phyloP scores from a whole-genome alignment of 1,140 invertebrate species.

The Homalodisca vitripennis region DNA sequence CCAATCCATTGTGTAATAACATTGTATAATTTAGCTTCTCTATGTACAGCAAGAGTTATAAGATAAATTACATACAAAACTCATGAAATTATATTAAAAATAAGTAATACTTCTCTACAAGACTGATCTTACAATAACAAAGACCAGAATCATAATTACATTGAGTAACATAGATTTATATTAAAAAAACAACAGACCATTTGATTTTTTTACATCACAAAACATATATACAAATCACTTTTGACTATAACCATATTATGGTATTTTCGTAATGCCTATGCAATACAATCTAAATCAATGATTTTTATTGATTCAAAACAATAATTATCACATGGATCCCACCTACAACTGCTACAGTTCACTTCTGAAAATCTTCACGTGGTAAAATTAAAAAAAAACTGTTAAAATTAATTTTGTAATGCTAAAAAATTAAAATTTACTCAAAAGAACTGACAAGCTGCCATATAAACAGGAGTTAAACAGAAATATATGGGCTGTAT shows the following conservation, averaged over 20 bases:
- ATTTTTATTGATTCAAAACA: not conserved
- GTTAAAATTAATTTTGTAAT: too few species aligned
- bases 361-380: not conserved
- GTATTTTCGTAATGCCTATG: conserved; percentile 1
- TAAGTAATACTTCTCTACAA: conserved; percentile 25
- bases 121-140: conserved; percentile 19
- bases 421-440: too few species aligned
- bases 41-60: conserved; percentile 28
- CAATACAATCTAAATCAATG: too few species aligned
- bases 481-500: conserved; percentile 8
- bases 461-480: not conserved
- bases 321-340: conserved; percentile 5
- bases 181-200: conserved; percentile 24
- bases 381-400: not conserved
- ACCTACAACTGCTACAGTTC: not conserved
- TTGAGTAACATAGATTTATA: conserved; percentile 12
- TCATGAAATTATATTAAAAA: conserved; percentile 23
- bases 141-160: conserved; percentile 21
- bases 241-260: conserved; percentile 14
- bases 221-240: conserved; percentile 23
- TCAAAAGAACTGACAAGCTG: not conserved
- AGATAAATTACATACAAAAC: conserved; percentile 30
- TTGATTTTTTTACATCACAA: conserved; percentile 24
- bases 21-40: conserved; percentile 29
- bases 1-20: conserved; percentile 22